Evolutionary conservation across 2,113 vertebrate species (phyloP).

Genomic region (Philantomba maxwellii): DNA sequence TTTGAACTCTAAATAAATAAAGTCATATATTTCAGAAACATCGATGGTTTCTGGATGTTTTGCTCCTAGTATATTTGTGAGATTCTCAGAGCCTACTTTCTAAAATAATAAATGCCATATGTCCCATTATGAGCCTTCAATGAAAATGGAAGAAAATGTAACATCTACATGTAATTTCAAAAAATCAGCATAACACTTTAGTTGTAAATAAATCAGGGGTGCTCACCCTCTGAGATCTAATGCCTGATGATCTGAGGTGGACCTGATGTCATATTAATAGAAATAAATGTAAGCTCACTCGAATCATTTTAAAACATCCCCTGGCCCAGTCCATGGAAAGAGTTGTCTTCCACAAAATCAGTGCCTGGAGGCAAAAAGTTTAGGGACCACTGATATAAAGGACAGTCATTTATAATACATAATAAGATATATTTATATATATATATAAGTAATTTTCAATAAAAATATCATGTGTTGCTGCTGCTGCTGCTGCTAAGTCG

Average conservation of each 20-base stretch:
- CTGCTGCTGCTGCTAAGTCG: no score
- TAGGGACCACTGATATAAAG: not conserved
- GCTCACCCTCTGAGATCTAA: not conserved
- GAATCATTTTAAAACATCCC: not conserved
- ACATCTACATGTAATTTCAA: not conserved
- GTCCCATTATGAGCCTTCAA: not conserved
- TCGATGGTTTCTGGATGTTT: not conserved
- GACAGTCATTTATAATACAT: not conserved
- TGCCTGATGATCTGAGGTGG: not conserved
- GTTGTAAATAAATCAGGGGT: not conserved
- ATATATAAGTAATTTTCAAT: not conserved
- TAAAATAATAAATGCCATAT: not conserved
- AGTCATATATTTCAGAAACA: not conserved
- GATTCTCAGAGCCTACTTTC: not conserved
- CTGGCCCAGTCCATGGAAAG: not conserved
- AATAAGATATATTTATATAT: not conserved
- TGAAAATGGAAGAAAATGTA: not conserved
- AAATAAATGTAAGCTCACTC: not conserved
- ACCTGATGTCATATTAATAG: not conserved
- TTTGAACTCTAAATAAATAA: not conserved
- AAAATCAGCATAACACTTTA: not conserved
- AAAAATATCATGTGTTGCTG: not conserved
- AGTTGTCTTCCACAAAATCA: not conserved
- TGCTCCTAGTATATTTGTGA: not conserved
- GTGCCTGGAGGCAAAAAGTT: not conserved